Percentiles rank a stretch among this genome's conserved stretches.
These are phyloP conservation scores for Caerostris extrusa DNA, from an alignment of 1,140 invertebrate species.

Conservation along the genomic window DNA sequence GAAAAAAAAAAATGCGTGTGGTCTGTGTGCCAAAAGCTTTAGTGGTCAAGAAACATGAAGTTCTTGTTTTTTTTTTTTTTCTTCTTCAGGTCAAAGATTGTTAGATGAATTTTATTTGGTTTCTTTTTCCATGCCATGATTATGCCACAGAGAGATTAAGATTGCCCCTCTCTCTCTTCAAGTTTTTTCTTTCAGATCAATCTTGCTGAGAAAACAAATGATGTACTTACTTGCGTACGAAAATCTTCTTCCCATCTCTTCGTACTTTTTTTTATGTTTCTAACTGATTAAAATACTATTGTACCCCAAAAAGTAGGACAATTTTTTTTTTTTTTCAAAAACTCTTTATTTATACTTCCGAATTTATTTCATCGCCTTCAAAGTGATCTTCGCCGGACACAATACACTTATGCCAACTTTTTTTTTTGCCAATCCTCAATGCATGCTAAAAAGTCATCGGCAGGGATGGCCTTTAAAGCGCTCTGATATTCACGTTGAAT, in stretches of 20 bases:
- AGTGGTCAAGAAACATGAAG: slow-evolving; percentile 8
- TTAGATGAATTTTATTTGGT: slow-evolving; percentile 23
- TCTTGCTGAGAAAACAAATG: slow-evolving; percentile 36
- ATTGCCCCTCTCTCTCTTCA: neutral
- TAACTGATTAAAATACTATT: no score
- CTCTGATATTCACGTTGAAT: no score
- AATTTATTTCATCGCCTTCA: no score
- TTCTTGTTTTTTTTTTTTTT: neutral
- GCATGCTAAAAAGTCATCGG: no score
- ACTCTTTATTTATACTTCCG: no score
- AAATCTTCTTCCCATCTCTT: neutral
- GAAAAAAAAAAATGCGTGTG: neutral
- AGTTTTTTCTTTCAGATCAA: slow-evolving; percentile 10
- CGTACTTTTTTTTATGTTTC: no score
- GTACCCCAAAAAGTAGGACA: no score
- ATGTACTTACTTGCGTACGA: slow-evolving; percentile 7
- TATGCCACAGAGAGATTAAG: slow-evolving; percentile 26
- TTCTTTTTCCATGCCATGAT: neutral
- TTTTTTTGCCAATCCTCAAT: no score
- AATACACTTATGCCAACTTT: no score
- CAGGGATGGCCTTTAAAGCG: no score
- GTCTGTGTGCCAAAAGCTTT: slow-evolving; percentile 30
- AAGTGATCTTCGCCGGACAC: no score
- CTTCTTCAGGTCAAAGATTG: neutral
- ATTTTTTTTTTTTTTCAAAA: no score